A percentile compares a stretch with the other conserved stretches of the same genome.
Evolutionary conservation across 1,140 invertebrate species (phyloP).

Genomic region (Andricus grossulariae): DNA sequence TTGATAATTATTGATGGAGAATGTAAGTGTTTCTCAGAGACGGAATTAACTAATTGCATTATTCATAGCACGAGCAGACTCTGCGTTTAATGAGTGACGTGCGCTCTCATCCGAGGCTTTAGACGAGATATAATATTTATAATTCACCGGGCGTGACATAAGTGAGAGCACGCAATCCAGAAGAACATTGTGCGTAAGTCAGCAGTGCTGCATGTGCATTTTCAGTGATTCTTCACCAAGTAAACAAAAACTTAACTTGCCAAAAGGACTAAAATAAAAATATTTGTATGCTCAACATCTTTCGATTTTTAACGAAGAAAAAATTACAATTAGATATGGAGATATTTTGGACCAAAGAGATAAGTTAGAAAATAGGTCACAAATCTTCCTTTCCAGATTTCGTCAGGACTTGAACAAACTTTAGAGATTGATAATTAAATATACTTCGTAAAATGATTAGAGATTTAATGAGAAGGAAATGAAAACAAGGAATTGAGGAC

Average conservation of each 20-base stretch:
- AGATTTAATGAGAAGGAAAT: neutral
- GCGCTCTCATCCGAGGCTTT: neutral
- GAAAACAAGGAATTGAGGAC: slow-evolving; percentile 33
- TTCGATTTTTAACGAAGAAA: too few species aligned
- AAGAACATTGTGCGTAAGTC: neutral
- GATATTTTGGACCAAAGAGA: too few species aligned
- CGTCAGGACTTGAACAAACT: too few species aligned
- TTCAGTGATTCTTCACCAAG: neutral
- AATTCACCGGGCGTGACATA: slow-evolving; percentile 41
- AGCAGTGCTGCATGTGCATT: slow-evolving; percentile 1
- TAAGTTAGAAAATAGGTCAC: too few species aligned
- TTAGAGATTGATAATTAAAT: too few species aligned
- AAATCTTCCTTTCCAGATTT: too few species aligned
- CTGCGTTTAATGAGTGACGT: slow-evolving; percentile 29
- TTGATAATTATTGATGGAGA: too few species aligned
- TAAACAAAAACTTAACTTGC: too few species aligned
- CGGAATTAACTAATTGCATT: slow-evolving; percentile 46
- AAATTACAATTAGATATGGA: too few species aligned
- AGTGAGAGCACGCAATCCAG: slow-evolving; percentile 39
- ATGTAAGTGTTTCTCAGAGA: neutral
- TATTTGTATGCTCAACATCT: too few species aligned
- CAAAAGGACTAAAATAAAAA: too few species aligned
- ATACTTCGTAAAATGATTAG: neutral
- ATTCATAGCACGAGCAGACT: slow-evolving; percentile 39
- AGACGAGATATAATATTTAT: slow-evolving; percentile 42